phyloP scores from a whole-genome alignment of 2,113 vertebrate genomes.

The Caranx ignobilis region DNA sequence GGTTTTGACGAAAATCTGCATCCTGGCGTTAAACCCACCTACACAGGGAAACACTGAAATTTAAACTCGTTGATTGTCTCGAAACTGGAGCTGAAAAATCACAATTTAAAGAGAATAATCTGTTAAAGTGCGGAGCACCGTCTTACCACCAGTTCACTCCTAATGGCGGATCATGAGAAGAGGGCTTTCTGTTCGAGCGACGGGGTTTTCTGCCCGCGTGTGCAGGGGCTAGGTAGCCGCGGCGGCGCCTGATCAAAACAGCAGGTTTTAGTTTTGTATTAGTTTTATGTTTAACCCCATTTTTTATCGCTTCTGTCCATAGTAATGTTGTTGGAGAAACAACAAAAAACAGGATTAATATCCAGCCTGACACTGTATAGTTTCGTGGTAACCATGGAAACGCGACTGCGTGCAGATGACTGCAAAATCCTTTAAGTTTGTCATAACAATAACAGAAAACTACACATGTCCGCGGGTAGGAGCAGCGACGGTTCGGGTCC shows the following conservation, averaged over 20 bases:
- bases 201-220: slow-evolving; percentile 84
- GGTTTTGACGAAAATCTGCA: slow-evolving; percentile 99
- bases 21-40: slow-evolving; percentile 86
- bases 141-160: slow-evolving; percentile 78
- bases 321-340: no score
- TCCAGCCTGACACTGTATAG: not conserved
- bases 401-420: not conserved
- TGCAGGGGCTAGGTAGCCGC: slow-evolving; percentile 69
- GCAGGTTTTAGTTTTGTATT: accelerated
- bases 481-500: not conserved
- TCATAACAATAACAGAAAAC: not conserved
- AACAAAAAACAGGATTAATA: not conserved
- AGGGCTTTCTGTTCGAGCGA: slow-evolving; percentile 61
- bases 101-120: not conserved
- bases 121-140: not conserved
- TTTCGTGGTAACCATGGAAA: slow-evolving; percentile 58
- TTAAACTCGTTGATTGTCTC: accelerated
- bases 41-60: not conserved
- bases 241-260: slow-evolving; percentile 31
- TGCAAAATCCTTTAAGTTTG: not conserved
- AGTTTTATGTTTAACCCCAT: not conserved
- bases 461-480: slow-evolving; percentile 25
- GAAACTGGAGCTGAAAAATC: accelerated
- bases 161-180: slow-evolving; percentile 91
- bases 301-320: accelerated